These are phyloP conservation scores for Apostichopus leukothele DNA, from an alignment of 53 echinoderm and acorn worm species.

Conservation along the genomic window DNA sequence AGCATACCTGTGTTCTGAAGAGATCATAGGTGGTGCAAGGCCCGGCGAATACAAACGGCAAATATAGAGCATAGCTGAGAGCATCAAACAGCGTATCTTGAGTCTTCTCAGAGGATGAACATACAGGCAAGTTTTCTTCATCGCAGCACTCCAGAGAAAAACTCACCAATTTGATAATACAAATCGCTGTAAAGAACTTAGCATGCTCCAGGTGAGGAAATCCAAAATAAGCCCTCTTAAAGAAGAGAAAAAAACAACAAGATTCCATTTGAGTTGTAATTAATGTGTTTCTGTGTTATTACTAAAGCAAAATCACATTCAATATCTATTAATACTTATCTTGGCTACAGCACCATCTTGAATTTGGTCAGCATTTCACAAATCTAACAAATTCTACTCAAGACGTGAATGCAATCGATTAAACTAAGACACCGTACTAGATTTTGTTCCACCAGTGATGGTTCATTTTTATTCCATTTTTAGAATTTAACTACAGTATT, in stretches of 20 bases:
- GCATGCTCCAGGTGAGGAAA: constrained; percentile 28
- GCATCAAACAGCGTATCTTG: constrained; percentile 52
- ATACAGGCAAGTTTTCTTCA: constrained; percentile 1
- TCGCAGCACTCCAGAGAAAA: constrained; percentile 67
- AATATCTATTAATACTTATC: too few species aligned
- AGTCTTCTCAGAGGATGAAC: constrained; percentile 9
- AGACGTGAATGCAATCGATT: too few species aligned
- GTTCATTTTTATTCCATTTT: too few species aligned
- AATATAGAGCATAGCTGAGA: constrained; percentile 73
- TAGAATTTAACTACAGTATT: too few species aligned
- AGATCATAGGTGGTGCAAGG: constrained; percentile 75
- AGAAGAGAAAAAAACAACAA: not conserved
- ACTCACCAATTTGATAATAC: constrained; percentile 57
- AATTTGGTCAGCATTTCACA: too few species aligned
- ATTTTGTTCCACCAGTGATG: too few species aligned
- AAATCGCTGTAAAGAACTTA: constrained; percentile 53
- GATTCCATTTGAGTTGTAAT: too few species aligned
- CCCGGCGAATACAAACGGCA: constrained; percentile 77
- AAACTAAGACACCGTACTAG: too few species aligned
- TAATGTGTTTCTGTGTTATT: too few species aligned
- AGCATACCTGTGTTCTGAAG: constrained; percentile 69
- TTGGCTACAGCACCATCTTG: too few species aligned
- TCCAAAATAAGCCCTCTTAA: not conserved
- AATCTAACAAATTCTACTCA: too few species aligned
- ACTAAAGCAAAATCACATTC: too few species aligned